Base-by-base conservation (phyloP, 2,888 invertebrate species). In the Pandemis cinnamomeana region DNA sequence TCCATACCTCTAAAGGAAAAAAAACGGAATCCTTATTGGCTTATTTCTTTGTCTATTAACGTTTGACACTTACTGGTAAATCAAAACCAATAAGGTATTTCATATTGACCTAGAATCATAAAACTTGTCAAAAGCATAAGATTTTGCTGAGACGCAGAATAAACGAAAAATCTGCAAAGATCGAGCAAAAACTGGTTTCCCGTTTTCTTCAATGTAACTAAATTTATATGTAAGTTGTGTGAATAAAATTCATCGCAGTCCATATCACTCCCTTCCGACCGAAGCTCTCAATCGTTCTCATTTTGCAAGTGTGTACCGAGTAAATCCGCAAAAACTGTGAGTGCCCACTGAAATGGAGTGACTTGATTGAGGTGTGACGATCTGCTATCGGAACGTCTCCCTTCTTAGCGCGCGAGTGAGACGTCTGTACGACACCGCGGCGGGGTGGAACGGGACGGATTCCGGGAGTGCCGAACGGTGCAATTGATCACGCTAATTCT, bases 401-500 rank as follows among this genome's bases (percentile, higher is more conserved):
- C 72, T 78, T 75, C 75, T 77, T 79, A 76, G 75, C 72, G 75
- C 66, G 42, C 48, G 66, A 75, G 48, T 55, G 71, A 75, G 75
- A 73, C 41, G 46, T 46, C 48, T 36, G 60, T 55, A 75, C 44
- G 8, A 76, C 78, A 75, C 20, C 67, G 75, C 64, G 68, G 71
- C 67, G 76, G 78, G 81, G 79, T 79, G 66, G 80, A 85, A 81
- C 78, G 82, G 84, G 84, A 86, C 78, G 81, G 82, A 83, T 82
- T 84, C 84, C 83, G 86, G 84, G 86, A 84, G 85, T 87, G 86
- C 86, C 88, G 86, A 89, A 89, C 87, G 88, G 85, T 85, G 88
- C 89, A 89, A 92, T 93, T 91, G 92, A 93, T 93, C 91, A 91
- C 89, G 88, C 87, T 91, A 91, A 92, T 92, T 92, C 90, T 81